These are phyloP conservation scores for Boulengeromyrus knoepffleri DNA, from an alignment of 2,113 vertebrate genomes.

Conservation along the genomic window DNA sequence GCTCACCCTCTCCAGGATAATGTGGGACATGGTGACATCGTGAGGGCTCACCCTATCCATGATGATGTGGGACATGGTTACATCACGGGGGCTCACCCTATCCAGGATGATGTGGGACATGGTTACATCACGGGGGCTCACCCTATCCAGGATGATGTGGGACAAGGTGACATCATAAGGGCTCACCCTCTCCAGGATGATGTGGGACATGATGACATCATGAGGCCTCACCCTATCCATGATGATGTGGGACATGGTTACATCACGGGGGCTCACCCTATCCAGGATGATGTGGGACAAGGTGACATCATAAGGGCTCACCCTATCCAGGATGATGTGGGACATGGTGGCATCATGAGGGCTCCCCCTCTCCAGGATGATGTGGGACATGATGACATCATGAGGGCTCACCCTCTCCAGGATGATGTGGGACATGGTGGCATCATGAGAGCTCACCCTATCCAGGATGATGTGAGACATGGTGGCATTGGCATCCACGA, in stretches of 20 bases:
- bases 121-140: background rate
- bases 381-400: constrained; percentile 46
- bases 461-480: constrained; percentile 92
- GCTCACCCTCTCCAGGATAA: background rate
- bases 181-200: constrained; percentile 80
- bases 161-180: background rate
- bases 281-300: constrained; percentile 91
- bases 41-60: constrained; percentile 74
- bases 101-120: background rate
- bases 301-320: constrained; percentile 61
- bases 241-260: background rate
- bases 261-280: constrained; percentile 62
- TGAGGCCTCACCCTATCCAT: background rate
- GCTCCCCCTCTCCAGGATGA: constrained; percentile 84
- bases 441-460: constrained; percentile 36
- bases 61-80: constrained; percentile 63
- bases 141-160: background rate
- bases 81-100: background rate
- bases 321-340: background rate
- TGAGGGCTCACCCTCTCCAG: background rate
- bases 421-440: background rate
- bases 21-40: background rate
- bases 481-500: constrained; percentile 91
- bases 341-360: background rate
- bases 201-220: constrained; percentile 77